Evolutionary conservation across 2,797 vertebrate genomes (phyloP).

Genomic region (Australoheros facetus): DNA sequence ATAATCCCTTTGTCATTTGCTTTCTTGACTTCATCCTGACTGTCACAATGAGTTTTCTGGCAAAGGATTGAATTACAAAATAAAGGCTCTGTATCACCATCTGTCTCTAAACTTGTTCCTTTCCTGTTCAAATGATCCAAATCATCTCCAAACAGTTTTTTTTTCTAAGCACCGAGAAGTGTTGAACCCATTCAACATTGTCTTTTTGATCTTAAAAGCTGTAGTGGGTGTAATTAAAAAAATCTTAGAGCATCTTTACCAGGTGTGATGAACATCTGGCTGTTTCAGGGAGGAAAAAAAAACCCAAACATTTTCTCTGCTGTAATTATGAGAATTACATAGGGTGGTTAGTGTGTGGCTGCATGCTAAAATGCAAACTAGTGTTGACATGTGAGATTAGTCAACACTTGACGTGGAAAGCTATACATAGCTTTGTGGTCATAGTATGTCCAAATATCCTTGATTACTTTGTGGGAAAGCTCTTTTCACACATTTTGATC

Average conservation of each 20-base stretch:
- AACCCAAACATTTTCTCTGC: slow-evolving; percentile 39
- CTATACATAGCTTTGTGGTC: slow-evolving; percentile 11
- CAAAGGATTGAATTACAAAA: slow-evolving; percentile 64
- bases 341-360: slow-evolving; percentile 36
- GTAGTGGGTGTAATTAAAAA: slow-evolving; percentile 63
- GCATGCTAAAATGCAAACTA: slow-evolving; percentile 30
- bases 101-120: slow-evolving; percentile 66
- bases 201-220: slow-evolving; percentile 77
- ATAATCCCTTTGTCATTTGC: slow-evolving; percentile 75
- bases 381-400: slow-evolving; percentile 16
- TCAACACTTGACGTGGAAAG: background rate
- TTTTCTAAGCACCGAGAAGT: slow-evolving; percentile 40
- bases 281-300: slow-evolving; percentile 22
- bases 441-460: background rate
- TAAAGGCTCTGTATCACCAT: slow-evolving; percentile 65
- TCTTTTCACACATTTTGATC: slow-evolving; percentile 25
- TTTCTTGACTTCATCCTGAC: slow-evolving; percentile 63
- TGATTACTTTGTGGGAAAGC: slow-evolving; percentile 11
- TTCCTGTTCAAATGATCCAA: slow-evolving; percentile 65
- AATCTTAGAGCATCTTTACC: slow-evolving; percentile 59
- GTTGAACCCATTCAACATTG: slow-evolving; percentile 48
- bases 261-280: slow-evolving; percentile 79
- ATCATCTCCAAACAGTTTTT: slow-evolving; percentile 50
- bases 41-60: slow-evolving; percentile 62
- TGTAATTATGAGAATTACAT: slow-evolving; percentile 57